Base-by-base conservation (phyloP, 2,797 vertebrate genomes). In the Mus spretus region DNA sequence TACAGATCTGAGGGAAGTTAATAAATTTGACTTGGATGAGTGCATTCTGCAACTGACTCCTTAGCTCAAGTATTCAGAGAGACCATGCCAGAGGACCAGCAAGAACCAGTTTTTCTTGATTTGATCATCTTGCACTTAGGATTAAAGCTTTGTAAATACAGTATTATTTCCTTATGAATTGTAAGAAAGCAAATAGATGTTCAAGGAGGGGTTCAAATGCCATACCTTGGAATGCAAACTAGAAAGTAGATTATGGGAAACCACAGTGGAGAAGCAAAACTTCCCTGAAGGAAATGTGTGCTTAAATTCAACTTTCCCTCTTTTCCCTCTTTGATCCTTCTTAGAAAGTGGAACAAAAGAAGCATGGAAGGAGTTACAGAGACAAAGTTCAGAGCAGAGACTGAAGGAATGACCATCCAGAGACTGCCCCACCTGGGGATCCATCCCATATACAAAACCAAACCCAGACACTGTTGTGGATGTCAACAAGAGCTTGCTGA, bases 71-170 rank as follows among this genome's bases (percentile, higher is more conserved):
- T 89, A 40, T 94, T 70, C 26, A 57, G 50, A 91, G 61, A 61
- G 34, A 75, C 5, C 53, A 14, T 14, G 83, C 87, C 89, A 96
- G 47, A 95, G 53, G 83, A 81, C 34, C 57, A 86, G 47, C 22
- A 81, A 96, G 67, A 97, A 93, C 89, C 57, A 79, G 89, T 94
- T 95, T 97, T 98, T 95, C 95, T 96, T 77, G 78, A 79, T 93
- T 96, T 96, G 61, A 93, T 74, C 72, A 47, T 93, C 47, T 96
- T 74, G 11, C 40, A 72, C n/a, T 81, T 77, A 74, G 37, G 57
- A 94, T 79, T 94, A 96, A 96, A 96, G 44, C 72, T 94, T 84
- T 96, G 61, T 94, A 97, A 96, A 89, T 53, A 95, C 28, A 88
- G n/a, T 87, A 82, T 91, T 40, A 88, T 93, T 97, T 96, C 89